Base-by-base conservation (phyloP, 2,888 invertebrate genomes). In the Idaea biselata region DNA sequence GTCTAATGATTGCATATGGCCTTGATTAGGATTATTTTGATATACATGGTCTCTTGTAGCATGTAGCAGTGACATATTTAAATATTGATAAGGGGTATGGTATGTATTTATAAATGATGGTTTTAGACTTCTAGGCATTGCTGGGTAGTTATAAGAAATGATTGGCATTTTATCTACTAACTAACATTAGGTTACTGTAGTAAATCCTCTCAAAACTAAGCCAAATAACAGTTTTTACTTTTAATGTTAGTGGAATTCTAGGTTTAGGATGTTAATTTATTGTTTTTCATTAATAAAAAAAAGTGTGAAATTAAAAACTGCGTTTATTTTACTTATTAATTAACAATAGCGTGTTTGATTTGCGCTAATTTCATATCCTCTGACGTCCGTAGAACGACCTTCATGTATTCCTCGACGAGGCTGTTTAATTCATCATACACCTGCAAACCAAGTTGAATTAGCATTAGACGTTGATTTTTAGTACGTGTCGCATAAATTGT, bases 321-420 rank as follows among this genome's bases (percentile, higher is more conserved):
- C 63, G 64, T 70, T 67, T 70, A 68, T 72, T 73, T 66, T 65
- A 69, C 70, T 62, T 58, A 63, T 59, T 62, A 68, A 64, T 72
- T 72, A 55, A 73, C 68, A 60, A 69, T 65, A 58, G 63, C 63
- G 60, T 70, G 69, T 65, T 68, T 72, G 61, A 73, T 67, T 65
- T 68, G 66, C 17, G 81, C 74, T 71, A 86, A 73, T 73, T 93
- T 91, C 93, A 94, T 95, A 76, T 96, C 95, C 65, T 94, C 93
- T 0, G 96, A 96, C 57, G 95, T 94, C 67, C 95, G 92, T 55
- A 93, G 87, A 0, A 95, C 94, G 2, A 94, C 94, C 71, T 94
- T 87, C 18, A 95, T 86, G 73, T 96, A 97, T 70, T 94, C 93
- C 17, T 93, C 88, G 55, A 96, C 93, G 0, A 95, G 79, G 31